phyloP scores from a whole-genome alignment of 2,888 invertebrate species.

The Capitulum mitella region DNA sequence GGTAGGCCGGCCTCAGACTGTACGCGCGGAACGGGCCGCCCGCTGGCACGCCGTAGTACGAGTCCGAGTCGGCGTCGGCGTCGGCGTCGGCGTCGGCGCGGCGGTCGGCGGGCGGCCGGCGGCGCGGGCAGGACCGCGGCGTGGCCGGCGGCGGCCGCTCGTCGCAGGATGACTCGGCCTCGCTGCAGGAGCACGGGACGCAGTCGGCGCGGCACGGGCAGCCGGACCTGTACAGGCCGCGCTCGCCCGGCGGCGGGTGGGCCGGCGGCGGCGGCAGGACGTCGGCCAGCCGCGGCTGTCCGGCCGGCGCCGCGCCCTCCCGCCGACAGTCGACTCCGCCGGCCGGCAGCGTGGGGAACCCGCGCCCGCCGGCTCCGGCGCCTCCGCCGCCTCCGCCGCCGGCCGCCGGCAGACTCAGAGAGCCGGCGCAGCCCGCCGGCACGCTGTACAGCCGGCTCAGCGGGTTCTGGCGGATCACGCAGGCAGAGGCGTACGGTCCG shows the following conservation, averaged over 20 bases:
- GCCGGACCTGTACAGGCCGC: neutral
- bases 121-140: neutral
- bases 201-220: neutral
- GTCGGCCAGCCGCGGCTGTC: neutral
- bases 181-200: constrained; percentile 18
- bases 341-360: neutral
- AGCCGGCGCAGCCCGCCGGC: neutral
- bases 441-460: neutral
- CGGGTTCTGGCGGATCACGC: constrained; percentile 21
- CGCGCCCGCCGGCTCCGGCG: neutral
- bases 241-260: neutral
- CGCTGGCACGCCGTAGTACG: constrained; percentile 1
- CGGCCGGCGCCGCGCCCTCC: neutral
- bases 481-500: constrained; percentile 15
- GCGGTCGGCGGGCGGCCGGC: neutral
- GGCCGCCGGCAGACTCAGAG: neutral
- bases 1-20: too few relatives aligned
- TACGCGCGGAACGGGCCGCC: neutral
- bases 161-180: neutral
- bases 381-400: neutral
- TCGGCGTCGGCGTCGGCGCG: neutral
- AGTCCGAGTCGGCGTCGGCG: neutral
- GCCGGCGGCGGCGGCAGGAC: constrained; percentile 12
- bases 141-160: neutral
- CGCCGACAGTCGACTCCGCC: neutral